Base-by-base conservation (phyloP, 2,113 vertebrate genomes). In the Delphinus delphis region DNA sequence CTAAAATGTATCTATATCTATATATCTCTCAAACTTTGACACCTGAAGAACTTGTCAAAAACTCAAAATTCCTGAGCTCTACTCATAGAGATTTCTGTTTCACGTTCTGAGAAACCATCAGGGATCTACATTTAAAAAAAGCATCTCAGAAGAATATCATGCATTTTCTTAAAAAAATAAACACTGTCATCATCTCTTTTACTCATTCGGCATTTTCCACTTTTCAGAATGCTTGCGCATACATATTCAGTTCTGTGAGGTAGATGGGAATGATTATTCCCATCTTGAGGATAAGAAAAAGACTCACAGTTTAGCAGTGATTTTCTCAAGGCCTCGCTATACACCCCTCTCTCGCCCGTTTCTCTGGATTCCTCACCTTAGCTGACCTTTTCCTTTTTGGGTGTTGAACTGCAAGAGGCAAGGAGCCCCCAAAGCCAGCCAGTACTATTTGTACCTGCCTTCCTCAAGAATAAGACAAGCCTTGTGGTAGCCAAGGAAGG, bases 211-310 rank as follows among this genome's bases (percentile, higher is more conserved):
- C 76, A 91, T 96, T 92, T 97, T 84, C 65, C 89, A 96, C 63
- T 89, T 86, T 79, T 88, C 80, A 89, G 89, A 97, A 87, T 92
- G 95, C 96, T 96, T 89, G 84, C 50, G 28, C 50, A 84, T 79
- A 91, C 55, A 74, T 86, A 86, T 93, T 94, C 82, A 97, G 53
- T 93, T 95, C 81, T 88, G n/a, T 55, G 92, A 95, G 71, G 79
- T 97, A 92, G 92, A 97, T 62, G 60, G 58, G 41, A 86, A 87
- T 80, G 58, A 95, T 96, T 89, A 85, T 95, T 31, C 23, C 44
- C 85, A 96, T 97, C 97, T 60, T 92, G 73, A 96, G 87, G 28
- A 92, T 81, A 89, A 87, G 83, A 95, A 79, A 12, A 36, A 96
- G 73, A 73, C 55, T 85, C 63, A 20, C 23, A 89, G 74, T 89